Percentiles rank a stretch among this genome's conserved stretches.
Conservation (phyloP, 2,113 vertebrate genomes). For the Anas platyrhynchos region DNA sequence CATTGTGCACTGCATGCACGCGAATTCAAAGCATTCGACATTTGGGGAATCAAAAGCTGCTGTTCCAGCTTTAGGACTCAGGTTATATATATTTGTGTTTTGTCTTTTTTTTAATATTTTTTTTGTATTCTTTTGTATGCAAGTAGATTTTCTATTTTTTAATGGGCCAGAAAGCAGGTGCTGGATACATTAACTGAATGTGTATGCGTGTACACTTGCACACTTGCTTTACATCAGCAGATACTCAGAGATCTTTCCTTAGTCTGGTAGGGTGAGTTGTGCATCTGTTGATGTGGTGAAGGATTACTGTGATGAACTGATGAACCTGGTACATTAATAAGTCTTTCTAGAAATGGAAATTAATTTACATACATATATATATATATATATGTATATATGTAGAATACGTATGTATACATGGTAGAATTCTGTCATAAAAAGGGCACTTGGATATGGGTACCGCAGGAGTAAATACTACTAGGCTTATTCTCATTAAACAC, state of each 20-base stretch:
- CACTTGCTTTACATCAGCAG: rapidly evolving
- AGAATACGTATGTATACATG: background rate
- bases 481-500: background rate
- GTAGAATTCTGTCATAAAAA: background rate
- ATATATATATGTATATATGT: too few species aligned
- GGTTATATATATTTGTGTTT: background rate
- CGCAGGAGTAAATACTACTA: background rate
- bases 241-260: background rate
- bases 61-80: background rate
- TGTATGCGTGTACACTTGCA: background rate
- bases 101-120: background rate
- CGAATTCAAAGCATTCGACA: background rate
- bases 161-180: background rate
- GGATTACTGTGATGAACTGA: background rate
- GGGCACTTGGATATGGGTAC: too few species aligned
- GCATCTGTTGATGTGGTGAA: background rate
- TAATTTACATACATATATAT: background rate
- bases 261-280: background rate
- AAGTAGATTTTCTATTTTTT: background rate
- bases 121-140: background rate
- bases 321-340: background rate
- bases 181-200: background rate
- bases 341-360: background rate
- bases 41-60: background rate
- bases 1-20: rapidly evolving